Conservation (phyloP, 1,140 invertebrate genomes). For the Saccostrea echinata region DNA sequence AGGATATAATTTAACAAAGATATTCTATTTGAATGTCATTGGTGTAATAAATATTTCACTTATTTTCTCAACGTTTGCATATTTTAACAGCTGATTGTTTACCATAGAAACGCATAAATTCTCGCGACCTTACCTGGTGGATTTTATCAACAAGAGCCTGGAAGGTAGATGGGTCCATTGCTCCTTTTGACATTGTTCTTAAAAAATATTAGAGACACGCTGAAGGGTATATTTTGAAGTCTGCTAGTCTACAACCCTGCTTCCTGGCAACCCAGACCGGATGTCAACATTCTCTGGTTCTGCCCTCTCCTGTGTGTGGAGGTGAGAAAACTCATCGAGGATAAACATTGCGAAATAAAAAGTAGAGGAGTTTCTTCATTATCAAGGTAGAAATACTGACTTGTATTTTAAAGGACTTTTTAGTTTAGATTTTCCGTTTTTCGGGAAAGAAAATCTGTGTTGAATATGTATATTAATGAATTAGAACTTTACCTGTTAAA, state of each 20-base stretch:
- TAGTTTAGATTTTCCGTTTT: no score
- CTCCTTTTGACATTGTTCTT: constrained; percentile 65
- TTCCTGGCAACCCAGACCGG: constrained; percentile 63
- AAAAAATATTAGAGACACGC: constrained; percentile 7
- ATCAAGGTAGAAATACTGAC: no score
- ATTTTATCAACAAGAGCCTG: constrained; percentile 59
- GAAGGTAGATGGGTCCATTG: constrained; percentile 59
- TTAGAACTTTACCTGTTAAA: no score
- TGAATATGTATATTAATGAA: no score
- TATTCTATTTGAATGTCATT: no score
- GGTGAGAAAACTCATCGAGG: neutral
- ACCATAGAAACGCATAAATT: constrained; percentile 54
- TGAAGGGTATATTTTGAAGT: constrained; percentile 23
- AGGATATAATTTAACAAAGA: no score
- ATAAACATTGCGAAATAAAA: constrained; percentile 17
- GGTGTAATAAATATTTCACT: no score
- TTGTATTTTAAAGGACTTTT: no score
- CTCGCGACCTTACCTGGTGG: constrained; percentile 60
- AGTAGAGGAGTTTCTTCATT: neutral
- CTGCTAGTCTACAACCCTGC: neutral
- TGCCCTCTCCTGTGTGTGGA: neutral
- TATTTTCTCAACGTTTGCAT: no score
- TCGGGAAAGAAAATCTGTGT: no score
- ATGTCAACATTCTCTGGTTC: constrained; percentile 37
- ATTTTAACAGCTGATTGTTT: constrained; percentile 32